Evolutionary conservation across 2,113 vertebrate genomes (phyloP).

Genomic region (Meles meles): DNA sequence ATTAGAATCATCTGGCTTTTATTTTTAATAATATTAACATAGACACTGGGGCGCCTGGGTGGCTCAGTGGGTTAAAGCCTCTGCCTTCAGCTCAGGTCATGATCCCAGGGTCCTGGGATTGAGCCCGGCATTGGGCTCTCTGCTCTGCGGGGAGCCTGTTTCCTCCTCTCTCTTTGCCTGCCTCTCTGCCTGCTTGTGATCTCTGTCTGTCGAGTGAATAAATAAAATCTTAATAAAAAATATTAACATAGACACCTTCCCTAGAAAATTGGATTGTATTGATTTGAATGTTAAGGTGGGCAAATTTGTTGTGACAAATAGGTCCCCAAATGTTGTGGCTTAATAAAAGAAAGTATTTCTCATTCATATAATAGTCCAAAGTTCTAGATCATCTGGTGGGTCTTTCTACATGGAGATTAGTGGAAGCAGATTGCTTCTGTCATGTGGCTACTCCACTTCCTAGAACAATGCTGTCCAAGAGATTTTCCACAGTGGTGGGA

Average conservation of each 20-base stretch:
- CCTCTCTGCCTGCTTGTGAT: too few relatives aligned
- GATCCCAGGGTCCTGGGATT: too few relatives aligned
- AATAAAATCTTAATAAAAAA: too few relatives aligned
- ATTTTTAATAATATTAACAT: background rate
- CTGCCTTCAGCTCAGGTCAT: too few relatives aligned
- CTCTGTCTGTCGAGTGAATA: too few relatives aligned
- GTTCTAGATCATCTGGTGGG: background rate
- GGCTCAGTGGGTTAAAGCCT: too few relatives aligned
- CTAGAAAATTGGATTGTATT: background rate
- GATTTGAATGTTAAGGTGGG: background rate
- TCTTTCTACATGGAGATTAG: background rate
- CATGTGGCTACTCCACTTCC: fast-evolving
- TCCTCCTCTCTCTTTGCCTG: too few relatives aligned
- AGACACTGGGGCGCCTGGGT: too few relatives aligned
- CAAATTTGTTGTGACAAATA: background rate
- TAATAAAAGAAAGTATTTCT: background rate
- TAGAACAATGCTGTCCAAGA: background rate
- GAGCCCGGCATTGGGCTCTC: too few relatives aligned
- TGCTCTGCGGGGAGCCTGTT: too few relatives aligned
- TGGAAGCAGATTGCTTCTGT: background rate
- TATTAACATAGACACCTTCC: background rate
- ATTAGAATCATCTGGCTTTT: background rate
- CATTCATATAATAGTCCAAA: too few relatives aligned
- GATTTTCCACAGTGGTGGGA: background rate
- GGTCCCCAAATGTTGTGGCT: background rate